Evolutionary conservation across 2,797 vertebrate species (phyloP), one percentile per base, ranked within the genome.

Genomic region (Enteromius afrohamiltoni): DNA sequence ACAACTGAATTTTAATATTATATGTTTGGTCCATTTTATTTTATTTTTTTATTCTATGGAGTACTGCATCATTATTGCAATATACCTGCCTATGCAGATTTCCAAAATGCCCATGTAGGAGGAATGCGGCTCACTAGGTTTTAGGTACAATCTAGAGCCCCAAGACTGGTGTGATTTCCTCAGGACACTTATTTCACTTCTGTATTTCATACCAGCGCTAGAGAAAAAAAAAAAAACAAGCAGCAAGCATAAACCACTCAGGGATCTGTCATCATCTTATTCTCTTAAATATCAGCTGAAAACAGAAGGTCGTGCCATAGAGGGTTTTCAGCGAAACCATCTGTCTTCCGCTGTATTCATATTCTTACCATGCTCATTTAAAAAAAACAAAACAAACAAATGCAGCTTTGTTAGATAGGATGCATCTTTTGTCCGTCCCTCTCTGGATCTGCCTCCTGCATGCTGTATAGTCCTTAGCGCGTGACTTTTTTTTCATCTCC

Each of bases 201-300:
- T 74, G 8, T 26, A 65, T 74, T 73, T 64, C 8, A 47, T n/a
- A 62, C 19, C 29, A 11, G 55, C 3, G 1, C 19, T 4, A 23
- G 19, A 4, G 31, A 51, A 23, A 23, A 37, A 16, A 58, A 23
- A 42, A 26, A 37, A 17, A 71, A 29, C 45, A 29, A n/a, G 5
- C 10, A 31, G 11, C 45, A 45, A 19, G 19, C 13, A 42, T 82
- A 74, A 74, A 37, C 64, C 80, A 67, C 68, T 60, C 21, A 37
- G 55, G 51, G 23, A 81, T n/a, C 7, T 76, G 83, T 31, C 71
- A 6, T 76, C 71, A 49, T 60, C 49, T 14, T 81, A 45, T 80
- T 62, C 14, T 29, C 37, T 26, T 23, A 26, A 77, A 26, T 58
- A 77, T 47, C 45, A 62, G 26, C 11, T 51, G 49, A 70, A 68